These are phyloP conservation scores for Ptiloglossa arizonensis DNA, from an alignment of 1,140 invertebrate genomes.

Conservation along the genomic window DNA sequence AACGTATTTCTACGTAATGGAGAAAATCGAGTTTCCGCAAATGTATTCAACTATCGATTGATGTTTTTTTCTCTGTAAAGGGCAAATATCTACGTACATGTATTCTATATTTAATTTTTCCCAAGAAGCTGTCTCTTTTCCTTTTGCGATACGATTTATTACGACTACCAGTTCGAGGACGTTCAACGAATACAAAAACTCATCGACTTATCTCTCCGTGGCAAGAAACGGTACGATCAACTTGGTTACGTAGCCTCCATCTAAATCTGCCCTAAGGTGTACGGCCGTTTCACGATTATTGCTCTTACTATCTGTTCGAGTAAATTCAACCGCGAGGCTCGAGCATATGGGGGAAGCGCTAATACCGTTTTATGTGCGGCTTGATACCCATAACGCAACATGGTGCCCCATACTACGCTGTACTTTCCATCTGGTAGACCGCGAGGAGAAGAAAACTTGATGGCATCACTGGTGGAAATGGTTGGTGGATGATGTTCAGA, in stretches of 20 bases:
- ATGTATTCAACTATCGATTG: no score
- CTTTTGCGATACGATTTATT: no score
- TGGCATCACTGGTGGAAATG: conserved; percentile 6
- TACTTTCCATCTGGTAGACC: conserved; percentile 13
- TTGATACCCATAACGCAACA: conserved; percentile 77
- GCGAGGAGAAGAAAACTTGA: conserved; percentile 27
- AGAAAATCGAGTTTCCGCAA: no score
- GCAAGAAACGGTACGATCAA: background rate
- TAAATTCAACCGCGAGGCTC: conserved; percentile 64
- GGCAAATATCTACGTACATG: no score
- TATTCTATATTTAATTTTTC: no score
- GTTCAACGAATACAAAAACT: background rate
- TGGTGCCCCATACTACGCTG: conserved; percentile 58
- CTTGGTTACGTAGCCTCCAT: background rate
- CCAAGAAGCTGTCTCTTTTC: background rate
- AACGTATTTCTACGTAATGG: no score
- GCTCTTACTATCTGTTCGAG: conserved; percentile 38
- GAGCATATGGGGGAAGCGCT: conserved; percentile 76
- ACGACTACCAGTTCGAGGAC: no score
- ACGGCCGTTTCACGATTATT: background rate
- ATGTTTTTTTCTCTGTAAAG: no score
- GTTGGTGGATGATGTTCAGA: conserved; percentile 3
- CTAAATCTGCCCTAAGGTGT: background rate
- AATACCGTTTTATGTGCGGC: conserved; percentile 77
- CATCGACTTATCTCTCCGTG: no score